Base-by-base conservation (phyloP, 2,888 invertebrate genomes). In the Myopa testacea region DNA sequence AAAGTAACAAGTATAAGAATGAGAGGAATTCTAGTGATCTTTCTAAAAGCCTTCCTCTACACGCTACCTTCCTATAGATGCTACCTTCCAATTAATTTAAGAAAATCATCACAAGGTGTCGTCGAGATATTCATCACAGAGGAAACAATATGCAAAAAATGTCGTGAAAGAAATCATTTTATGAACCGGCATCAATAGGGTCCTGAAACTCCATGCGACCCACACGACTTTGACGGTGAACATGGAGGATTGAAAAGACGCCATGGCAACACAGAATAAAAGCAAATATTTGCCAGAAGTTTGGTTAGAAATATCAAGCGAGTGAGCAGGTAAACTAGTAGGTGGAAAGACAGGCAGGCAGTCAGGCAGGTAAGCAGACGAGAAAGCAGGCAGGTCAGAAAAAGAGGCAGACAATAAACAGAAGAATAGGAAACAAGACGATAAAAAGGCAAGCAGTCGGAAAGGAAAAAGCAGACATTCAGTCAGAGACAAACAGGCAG, bases 241-340 rank as follows among this genome's bases (percentile, higher is more conserved):
- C 37, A 34, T 37, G 12, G 14, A 10, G 14, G 14, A 63, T 14
- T 37, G 55, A 70, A 70, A 55, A 55, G 55, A 37, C 26, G 55
- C 34, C 12, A 52, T 19, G 19, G 19, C 40, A 14, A 69, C 45
- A n/a, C 4, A 10, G 45, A 67, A 68, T 45, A 34, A 60, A 69
- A 52, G 68, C 45, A 68, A 65, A 68, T 69, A 68, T 58, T 69
- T 68, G 75, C 26, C 40, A 60, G 38, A 58, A 75, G 68, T 40
- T 75, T 75, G 40, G 68, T 58, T 68, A 40, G 58, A 58, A 60
- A 67, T 58, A 14, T 34, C 38, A 62, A 50, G 73, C 26, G 52
- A 65, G 68, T 14, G 26, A 38, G 68, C 68, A 40, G 50, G 40
- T 38, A 62, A 62, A 62, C 14, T n/a, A 58, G 58, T 4, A 58